Evolutionary conservation across 1,140 invertebrate species (phyloP), one percentile per base, ranked within the genome.

Genomic region (Magallana ariakensis): DNA sequence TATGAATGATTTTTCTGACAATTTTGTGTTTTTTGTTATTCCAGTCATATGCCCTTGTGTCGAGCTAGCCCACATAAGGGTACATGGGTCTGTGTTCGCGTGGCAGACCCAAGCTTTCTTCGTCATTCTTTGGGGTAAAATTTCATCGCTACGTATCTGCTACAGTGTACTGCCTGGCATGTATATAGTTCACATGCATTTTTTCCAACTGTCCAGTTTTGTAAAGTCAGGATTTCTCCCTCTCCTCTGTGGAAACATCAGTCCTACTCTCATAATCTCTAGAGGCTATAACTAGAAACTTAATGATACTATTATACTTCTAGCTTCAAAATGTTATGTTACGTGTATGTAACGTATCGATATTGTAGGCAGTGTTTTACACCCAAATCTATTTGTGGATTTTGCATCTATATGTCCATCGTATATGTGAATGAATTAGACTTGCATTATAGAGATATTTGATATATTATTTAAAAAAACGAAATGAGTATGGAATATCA

Each of bases 61-160:
- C 33, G 80, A 55, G 55, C 80, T 54, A 54, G 80, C 80, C 80
- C 80, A 6, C 80, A 56, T 54, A 56, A 54, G 53, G 80, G 80
- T 19, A 56, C 46, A 13, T 82, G 80, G 80, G 80, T 82, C 46
- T 82, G 80, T 56, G 80, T 82, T 56, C 80, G 80, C 7, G 80
- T 82, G 33, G 80, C 80, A 55, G 80, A 82, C 55, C 46, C 13
- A n/a, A 56, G 55, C 80, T 82, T 82, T 82, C 80, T 82, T 19
- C 80, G 46, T 55, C 66, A 75, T 26, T 54, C 80, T 19, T 22
- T 82, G 55, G 80, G 80, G 80, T 82, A 82, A 82, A 75, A 75
- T 75, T 75, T 75, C 80, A 82, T 82, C 46, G 55, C 80, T 82
- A 82, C 54, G 46, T 55, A 54, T 82, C 33, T 82, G 80, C 55